These are phyloP conservation scores for Oscheius myriophilus DNA, from an alignment of 2,888 invertebrate genomes.

Conservation along the genomic window DNA sequence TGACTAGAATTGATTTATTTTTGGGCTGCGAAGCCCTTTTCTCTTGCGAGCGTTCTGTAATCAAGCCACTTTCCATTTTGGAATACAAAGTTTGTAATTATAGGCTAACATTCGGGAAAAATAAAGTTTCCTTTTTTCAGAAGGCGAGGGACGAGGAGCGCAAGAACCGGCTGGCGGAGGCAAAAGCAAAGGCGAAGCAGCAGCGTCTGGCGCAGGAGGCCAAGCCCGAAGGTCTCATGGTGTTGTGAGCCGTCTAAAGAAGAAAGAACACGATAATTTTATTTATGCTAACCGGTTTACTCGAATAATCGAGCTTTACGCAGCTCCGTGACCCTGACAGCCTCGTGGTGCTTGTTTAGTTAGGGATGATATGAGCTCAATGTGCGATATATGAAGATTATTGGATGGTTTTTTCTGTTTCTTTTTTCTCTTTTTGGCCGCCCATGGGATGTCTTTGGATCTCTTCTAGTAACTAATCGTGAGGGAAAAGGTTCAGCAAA, in stretches of 20 bases:
- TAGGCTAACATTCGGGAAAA: no score
- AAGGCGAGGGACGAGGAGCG: constrained; percentile 7
- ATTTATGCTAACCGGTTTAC: neutral
- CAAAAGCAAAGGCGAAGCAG: no score
- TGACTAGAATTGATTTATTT: no score
- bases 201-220: neutral
- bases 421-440: neutral
- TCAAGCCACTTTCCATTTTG: no score
- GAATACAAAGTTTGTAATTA: no score
- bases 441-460: no score
- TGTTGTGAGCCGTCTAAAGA: neutral
- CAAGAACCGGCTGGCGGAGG: neutral
- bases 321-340: neutral
- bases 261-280: neutral
- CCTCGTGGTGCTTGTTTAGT: constrained; percentile 4
- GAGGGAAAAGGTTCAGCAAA: neutral
- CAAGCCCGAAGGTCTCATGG: no score
- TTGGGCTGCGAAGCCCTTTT: no score
- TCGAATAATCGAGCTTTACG: no score
- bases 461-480: neutral
- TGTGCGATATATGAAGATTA: no score
- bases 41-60: no score
- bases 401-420: neutral
- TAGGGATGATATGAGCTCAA: neutral
- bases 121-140: constrained; percentile 1